These are phyloP conservation scores for Marronus borbonicus DNA, from an alignment of 2,888 invertebrate species.

Conservation along the genomic window DNA sequence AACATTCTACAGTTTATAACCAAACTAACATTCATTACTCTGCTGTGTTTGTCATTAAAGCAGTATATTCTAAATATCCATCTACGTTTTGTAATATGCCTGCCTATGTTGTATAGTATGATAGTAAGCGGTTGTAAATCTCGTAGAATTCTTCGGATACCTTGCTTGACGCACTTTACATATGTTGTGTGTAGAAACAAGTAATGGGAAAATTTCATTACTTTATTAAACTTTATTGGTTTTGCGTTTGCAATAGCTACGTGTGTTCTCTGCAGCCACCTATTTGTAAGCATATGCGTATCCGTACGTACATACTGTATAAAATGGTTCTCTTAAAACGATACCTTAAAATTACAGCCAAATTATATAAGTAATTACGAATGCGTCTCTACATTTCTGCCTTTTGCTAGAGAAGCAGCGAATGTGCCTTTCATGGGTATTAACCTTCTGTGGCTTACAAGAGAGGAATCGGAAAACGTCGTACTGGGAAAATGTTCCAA, in stretches of 20 bases:
- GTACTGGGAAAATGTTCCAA: too few relatives aligned
- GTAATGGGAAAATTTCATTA: slow-evolving; percentile 12
- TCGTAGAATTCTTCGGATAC: slow-evolving; percentile 3
- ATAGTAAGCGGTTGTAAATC: slow-evolving; percentile 27
- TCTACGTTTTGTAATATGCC: slow-evolving; percentile 25
- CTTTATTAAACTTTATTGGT: slow-evolving; percentile 23
- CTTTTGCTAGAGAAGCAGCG: too few relatives aligned
- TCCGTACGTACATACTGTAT: too few relatives aligned
- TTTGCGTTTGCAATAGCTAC: background rate
- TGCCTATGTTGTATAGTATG: slow-evolving; percentile 16
- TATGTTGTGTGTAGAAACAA: too few relatives aligned
- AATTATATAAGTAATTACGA: too few relatives aligned
- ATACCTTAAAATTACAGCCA: too few relatives aligned
- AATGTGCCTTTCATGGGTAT: too few relatives aligned
- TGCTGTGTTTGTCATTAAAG: slow-evolving; percentile 41
- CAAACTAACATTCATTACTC: slow-evolving; percentile 42
- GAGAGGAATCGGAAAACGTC: too few relatives aligned
- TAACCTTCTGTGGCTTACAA: too few relatives aligned
- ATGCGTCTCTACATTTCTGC: too few relatives aligned
- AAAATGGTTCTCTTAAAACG: too few relatives aligned
- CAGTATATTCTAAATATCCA: slow-evolving; percentile 39
- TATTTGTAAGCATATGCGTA: too few relatives aligned
- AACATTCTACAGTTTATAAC: slow-evolving; percentile 42
- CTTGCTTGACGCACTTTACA: background rate
- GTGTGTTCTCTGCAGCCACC: background rate